Evolutionary conservation across 2,797 vertebrate genomes (phyloP).

Genomic region (Cygnus olor): DNA sequence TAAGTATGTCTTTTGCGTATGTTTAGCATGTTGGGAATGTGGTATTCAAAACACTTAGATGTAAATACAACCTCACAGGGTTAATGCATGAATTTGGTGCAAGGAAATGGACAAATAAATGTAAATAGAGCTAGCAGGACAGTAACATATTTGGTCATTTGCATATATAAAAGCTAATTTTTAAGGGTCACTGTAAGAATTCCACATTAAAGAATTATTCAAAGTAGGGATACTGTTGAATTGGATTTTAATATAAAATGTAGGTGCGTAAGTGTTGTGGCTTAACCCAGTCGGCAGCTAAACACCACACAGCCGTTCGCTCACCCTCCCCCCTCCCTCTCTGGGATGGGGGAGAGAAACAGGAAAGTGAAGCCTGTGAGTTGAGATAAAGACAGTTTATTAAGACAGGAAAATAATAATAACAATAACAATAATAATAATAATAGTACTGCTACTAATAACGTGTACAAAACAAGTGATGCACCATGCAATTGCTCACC

Average conservation of each 20-base stretch:
- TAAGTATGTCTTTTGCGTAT: conserved; percentile 83
- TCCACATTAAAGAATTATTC: background rate
- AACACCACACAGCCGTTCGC: too few relatives aligned
- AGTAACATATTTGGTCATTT: background rate
- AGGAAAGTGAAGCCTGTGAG: too few relatives aligned
- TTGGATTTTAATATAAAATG: background rate
- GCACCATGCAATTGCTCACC: too few relatives aligned
- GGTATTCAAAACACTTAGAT: background rate
- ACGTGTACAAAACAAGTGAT: too few relatives aligned
- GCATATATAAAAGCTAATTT: background rate
- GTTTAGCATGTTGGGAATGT: background rate
- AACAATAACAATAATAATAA: too few relatives aligned
- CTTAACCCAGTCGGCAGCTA: too few relatives aligned
- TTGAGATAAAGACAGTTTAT: too few relatives aligned
- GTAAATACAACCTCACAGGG: background rate
- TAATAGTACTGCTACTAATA: too few relatives aligned
- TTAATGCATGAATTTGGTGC: background rate
- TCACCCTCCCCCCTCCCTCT: too few relatives aligned
- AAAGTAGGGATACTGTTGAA: background rate
- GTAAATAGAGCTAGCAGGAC: background rate
- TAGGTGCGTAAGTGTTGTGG: background rate
- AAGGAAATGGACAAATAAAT: background rate
- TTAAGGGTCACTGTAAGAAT: background rate
- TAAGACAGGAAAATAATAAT: too few relatives aligned
- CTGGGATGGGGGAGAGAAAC: too few relatives aligned